These are phyloP conservation scores for Geophilus truncorum DNA, from an alignment of 2,888 invertebrate species.

Conservation along the genomic window DNA sequence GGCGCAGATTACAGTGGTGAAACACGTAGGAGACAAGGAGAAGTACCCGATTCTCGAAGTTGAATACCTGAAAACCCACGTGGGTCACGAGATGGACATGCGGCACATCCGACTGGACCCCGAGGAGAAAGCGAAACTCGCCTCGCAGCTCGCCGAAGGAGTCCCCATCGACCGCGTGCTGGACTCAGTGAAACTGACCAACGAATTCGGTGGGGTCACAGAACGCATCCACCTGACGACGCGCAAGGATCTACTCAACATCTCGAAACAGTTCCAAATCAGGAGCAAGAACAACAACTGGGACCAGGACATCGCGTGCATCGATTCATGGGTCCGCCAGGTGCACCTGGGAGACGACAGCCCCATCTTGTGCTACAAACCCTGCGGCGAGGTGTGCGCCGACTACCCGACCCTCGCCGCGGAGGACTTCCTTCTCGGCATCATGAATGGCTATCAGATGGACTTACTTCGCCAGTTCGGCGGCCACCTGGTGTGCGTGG, in stretches of 20 bases:
- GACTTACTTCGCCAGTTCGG: conserved; percentile 34
- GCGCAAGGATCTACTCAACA: background rate
- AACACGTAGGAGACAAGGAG: background rate
- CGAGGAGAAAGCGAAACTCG: background rate
- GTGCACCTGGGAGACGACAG: background rate
- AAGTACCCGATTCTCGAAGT: background rate
- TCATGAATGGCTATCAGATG: conserved; percentile 35
- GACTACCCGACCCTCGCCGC: background rate
- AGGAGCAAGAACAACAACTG: background rate
- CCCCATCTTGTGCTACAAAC: background rate
- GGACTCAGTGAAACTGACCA: background rate
- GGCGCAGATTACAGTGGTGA: background rate
- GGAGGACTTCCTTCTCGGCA: conserved; percentile 27
- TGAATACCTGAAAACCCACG: background rate
- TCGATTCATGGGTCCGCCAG: background rate
- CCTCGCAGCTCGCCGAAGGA: background rate
- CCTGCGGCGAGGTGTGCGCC: background rate
- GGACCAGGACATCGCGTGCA: background rate
- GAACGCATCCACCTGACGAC: background rate
- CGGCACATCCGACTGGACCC: background rate
- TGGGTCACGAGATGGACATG: background rate
- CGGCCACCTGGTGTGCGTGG: conserved; percentile 31
- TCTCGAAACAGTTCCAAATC: background rate
- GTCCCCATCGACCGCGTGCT: background rate
- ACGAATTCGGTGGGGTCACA: background rate